Base-by-base conservation (phyloP, 2,888 invertebrate genomes). In the Creontiades dilutus region DNA sequence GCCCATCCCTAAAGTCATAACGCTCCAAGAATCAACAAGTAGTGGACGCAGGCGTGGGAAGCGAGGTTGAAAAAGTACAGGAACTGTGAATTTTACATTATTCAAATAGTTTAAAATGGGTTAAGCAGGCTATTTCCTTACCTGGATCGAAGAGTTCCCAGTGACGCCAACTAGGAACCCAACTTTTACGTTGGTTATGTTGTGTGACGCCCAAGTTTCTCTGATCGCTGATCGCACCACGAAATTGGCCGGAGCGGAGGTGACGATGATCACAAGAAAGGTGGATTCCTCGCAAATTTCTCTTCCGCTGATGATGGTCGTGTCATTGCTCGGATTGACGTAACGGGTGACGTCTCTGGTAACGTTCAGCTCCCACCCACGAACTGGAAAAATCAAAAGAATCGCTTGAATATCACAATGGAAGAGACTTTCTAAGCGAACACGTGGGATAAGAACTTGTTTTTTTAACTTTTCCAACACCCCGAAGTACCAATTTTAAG, bases 331-430 rank as follows among this genome's bases (percentile, higher is more conserved):
- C 0, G 96, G 96, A 91, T 95, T 94, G 28, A 97, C 95, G 93
- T 97, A 97, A 90, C 95, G 94, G 92, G 95, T 95, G 28, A 96
- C 95, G 92, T 96, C 96, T 81, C 97, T 94, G 37, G 96, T 96
- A 0, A 95, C 95, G 92, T 96, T 95, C 84, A 94, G 94, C n/a
- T 95, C 94, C 97, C 97, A 97, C 76, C 97, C 97, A 90, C 94
- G 90, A 57, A 91, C 91, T 91, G 76, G n/a, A 89, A 91, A 23
- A 23, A 11, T 23, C 23, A 68, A 0, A 68, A 11, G 7, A 23
- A 11, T 52, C 13, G 11, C 37, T 37, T 37, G 37, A 37, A 37
- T 37, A 37, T 4, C 37, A 37, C 37, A 37, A 37, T 4, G 7
- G 37, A 37, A 4, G 37, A 37, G 37, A 37, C 2, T 37, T 37